Conservation (phyloP, 2,888 invertebrate genomes). For the Ectemnius continuus region DNA sequence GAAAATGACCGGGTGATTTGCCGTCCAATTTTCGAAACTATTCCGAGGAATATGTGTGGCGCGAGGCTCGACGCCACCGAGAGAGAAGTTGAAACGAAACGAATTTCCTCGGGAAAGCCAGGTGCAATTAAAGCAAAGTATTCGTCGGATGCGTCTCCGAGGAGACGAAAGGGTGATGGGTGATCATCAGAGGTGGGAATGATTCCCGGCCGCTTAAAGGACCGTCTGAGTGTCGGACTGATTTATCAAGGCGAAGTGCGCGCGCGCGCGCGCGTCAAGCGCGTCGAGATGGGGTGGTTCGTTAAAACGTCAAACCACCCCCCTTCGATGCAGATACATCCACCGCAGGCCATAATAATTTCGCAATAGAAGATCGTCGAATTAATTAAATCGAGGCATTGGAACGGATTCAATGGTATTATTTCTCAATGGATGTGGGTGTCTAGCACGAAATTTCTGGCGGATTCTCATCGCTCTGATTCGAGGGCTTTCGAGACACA, state of each 20-base stretch:
- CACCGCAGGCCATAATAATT: too few species aligned
- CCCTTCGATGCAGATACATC: too few species aligned
- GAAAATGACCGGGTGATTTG: constrained; percentile 23
- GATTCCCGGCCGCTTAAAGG: neutral
- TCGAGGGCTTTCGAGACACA: too few species aligned
- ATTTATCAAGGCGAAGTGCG: too few species aligned
- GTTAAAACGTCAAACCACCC: neutral
- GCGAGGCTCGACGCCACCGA: too few species aligned
- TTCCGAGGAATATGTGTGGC: too few species aligned
- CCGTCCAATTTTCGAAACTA: constrained; percentile 17
- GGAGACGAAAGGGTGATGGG: constrained; percentile 13
- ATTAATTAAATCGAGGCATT: too few species aligned
- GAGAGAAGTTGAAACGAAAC: neutral
- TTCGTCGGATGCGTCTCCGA: constrained; percentile 14
- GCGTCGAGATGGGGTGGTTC: neutral
- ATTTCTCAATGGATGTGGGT: too few species aligned
- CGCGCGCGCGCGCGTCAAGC: neutral
- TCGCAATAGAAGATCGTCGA: too few species aligned
- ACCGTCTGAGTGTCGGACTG: neutral
- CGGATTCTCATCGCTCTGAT: too few species aligned
- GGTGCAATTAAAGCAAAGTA: constrained; percentile 2
- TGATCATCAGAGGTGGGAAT: neutral
- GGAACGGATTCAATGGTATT: too few species aligned
- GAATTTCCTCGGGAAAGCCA: constrained; percentile 1
- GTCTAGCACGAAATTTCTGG: too few species aligned